Base-by-base conservation (phyloP, 2,113 vertebrate species). In the Paradoxurus hermaphroditus region DNA sequence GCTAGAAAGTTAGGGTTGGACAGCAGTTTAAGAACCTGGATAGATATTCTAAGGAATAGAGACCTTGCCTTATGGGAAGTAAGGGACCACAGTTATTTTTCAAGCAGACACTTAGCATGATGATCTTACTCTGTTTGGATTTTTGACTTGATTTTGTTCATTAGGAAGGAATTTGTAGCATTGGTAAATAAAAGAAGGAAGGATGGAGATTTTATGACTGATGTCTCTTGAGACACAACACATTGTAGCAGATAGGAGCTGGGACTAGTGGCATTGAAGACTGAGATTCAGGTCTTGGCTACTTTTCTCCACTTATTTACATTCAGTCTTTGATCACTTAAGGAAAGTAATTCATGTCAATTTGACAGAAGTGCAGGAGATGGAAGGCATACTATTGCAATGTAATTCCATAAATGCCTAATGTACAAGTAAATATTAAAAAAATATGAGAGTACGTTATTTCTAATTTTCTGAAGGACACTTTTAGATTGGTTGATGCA, bases 381-480 rank as follows among this genome's bases (percentile, higher is more conserved):
- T 36, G 6, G 82, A 92, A 93, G 21, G 34, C 36, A 91, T 62
- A 87, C 4, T 85, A 85, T 73, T 59, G 79, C 29, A 81, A 8
- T 27, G 7, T 75, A 92, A 83, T 90, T 90, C 34, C n/a, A 51
- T 44, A 90, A 90, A 86, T 36, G 78, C 10, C 31, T 62, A 78
- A 86, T 39, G 34, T 95, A 84, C 16, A 96, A 95, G n/a, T 49
- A 82, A 94, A 89, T 85, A 59, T 68, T 51, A 1, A 13, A 46
- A 87, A 93, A 84, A 68, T 31, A 31, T 44, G n/a, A 92, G 83
- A 51, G 8, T 25, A 67, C 0, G 11, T 53, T 62, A 56, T 89
- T 92, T 91, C 62, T 67, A 44, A 73, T 84, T 81, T 91, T 94
- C 86, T 83, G 19, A 77, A 96, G 92, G 13, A 68, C 56, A 70